Base-by-base conservation (phyloP, 53 echinoderm and acorn worm species). In the Pentamera pediparva region DNA sequence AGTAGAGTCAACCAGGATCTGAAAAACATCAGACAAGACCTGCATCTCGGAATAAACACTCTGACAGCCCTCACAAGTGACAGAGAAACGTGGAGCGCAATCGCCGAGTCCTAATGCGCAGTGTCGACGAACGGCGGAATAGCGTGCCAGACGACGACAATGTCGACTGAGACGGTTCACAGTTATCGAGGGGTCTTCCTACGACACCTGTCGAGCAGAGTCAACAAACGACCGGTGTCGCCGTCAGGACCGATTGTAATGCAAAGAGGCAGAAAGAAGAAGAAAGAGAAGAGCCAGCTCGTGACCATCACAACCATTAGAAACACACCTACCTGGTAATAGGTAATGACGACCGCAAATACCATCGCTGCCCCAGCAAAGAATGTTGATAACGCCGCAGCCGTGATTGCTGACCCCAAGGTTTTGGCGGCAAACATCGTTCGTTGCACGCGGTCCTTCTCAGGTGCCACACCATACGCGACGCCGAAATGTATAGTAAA, bases 401-500 rank as follows among this genome's bases (percentile, higher is more conserved):
- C 77, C 0, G 88, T 75, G 61, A 85, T 83, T 0, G 92, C 79
- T 0, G 89, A 79, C 12, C 63, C 76, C 27, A 92, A 56, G 1
- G 75, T 62, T 13, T 69, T 39, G 35, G 86, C 65, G 2, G 91
- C 82, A 58, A 56, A 83, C 1, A 29, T 19, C 3, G 50, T 70
- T 11, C 86, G 62, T 12, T 43, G 29, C 28, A 28, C 19, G 2
- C 89, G 74, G 30, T 79, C 77, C 1, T 18, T 20, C 15, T 65
- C 21, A 25, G 83, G 80, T 0, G 83, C 83, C 11, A 83, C 21
- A 0, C 61, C 65, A 59, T 90, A 90, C 24, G 91, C 91, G 17
- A 90, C 86, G n/a, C 86, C 86, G 33, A 83, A 86, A 47, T 90
- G 91, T 28, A 90, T 56, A 0, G 91, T 90, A 32, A 86, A 86